These are phyloP conservation scores for Chaitophorus viminalis DNA, from an alignment of 2,888 invertebrate species.

Conservation along the genomic window DNA sequence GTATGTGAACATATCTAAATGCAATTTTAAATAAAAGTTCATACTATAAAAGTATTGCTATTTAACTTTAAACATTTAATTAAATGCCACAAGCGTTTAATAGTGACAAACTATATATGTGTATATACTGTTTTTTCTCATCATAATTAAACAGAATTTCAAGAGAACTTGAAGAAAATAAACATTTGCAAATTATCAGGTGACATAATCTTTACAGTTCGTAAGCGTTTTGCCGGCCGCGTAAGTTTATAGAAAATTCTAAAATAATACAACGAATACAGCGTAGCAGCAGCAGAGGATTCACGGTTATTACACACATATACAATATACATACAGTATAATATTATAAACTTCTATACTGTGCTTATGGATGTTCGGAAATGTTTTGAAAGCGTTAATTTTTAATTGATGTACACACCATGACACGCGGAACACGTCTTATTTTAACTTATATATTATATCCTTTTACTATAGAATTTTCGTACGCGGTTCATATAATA, in stretches of 20 bases:
- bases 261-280: no score
- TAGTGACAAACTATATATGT: no score
- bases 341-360: background rate
- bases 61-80: background rate
- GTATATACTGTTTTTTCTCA: background rate
- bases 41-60: background rate
- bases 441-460: conserved; percentile 6
- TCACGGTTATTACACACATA: conserved; percentile 26
- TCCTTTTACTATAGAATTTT: conserved; percentile 31
- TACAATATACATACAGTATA: background rate
- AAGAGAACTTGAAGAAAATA: background rate
- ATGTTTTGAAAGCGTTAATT: conserved; percentile 57
- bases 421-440: conserved; percentile 32
- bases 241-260: background rate
- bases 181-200: background rate
- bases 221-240: background rate
- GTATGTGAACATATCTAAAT: background rate
- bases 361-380: background rate
- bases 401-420: conserved; percentile 49
- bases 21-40: background rate
- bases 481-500: background rate
- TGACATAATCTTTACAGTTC: conserved; percentile 31
- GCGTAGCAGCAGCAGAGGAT: background rate
- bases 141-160: background rate
- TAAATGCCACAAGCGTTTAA: no score